Conservation (phyloP, 1,140 invertebrate species). For the Metopolophium dirhodum region DNA sequence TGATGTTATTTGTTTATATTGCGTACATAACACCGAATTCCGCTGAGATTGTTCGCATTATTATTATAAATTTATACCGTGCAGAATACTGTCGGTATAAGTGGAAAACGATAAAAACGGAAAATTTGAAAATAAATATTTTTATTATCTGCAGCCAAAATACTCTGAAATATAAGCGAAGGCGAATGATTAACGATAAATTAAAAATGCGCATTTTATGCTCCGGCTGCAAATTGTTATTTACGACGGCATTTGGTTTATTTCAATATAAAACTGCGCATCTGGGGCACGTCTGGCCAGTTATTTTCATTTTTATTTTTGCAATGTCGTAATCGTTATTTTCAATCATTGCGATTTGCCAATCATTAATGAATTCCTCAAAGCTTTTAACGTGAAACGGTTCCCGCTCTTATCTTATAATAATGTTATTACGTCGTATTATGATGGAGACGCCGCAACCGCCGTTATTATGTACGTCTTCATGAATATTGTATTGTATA, state of each 20-base stretch:
- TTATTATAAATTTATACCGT: not conserved
- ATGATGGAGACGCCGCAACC: not conserved
- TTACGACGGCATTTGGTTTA: conserved; percentile 19
- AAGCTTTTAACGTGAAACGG: not conserved
- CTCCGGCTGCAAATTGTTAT: not conserved
- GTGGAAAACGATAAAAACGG: not conserved
- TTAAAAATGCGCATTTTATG: conserved; percentile 1
- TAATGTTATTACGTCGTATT: not conserved
- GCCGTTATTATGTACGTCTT: not conserved
- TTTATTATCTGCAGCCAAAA: not conserved
- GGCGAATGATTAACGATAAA: not conserved
- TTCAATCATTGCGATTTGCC: not conserved
- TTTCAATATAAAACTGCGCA: conserved; percentile 30
- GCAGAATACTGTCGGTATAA: not conserved
- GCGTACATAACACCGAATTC: not conserved
- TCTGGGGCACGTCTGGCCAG: not conserved
- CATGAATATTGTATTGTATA: not conserved
- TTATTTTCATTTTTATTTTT: conserved; percentile 15
- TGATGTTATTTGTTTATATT: not conserved
- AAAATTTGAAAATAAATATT: conserved; percentile 28
- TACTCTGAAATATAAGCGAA: not conserved
- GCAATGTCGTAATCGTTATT: not conserved
- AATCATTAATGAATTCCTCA: conserved; percentile 1
- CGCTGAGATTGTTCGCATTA: not conserved
- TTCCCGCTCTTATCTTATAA: not conserved